Evolutionary conservation across 2,113 vertebrate species (phyloP), one percentile per base, ranked within the genome.

Genomic region (Bettongia penicillata): DNA sequence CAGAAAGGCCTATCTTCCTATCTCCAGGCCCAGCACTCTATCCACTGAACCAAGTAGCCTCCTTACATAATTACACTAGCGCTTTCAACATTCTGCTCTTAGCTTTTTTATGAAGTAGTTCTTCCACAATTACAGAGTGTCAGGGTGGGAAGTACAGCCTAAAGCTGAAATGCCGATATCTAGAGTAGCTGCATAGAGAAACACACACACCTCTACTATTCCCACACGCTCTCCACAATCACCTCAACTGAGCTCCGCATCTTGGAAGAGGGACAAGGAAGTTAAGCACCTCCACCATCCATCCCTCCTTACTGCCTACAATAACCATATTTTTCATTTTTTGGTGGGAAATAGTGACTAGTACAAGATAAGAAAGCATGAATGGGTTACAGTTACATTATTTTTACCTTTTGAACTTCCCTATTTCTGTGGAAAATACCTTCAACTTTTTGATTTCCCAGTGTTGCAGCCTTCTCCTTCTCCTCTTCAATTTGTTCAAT

Each of bases 391-490:
- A 43, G 68, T 43, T 84, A 8, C 6, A 7, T 22, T 84, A n/a
- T 43, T 84, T 84, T 84, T 84, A 84, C 37, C 68, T 84, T 84
- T 84, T 84, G n/a, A 43, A 84, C 68, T 84, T 84, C 68, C 16
- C 68, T 84, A 23, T 84, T 84, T 43, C 68, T 43, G 7, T 43
- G n/a, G 37, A 43, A 84, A 84, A 84, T 84, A 77, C 16, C 37
- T 7, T n/a, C 16, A n/a, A 7, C 16, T n/a, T 43, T 84, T 84
- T 43, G 37, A 16, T 43, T 43, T 84, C 68, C 68, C 68, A 43
- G 16, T 1, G n/a, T 84, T 43, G 16, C 68, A 25, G 47, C 1
- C 3, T 11, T 7, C 0, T 0, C 1, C 28, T n/a, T 43, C 31
- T 49, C 89, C 23, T 31, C 6, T 43, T 22, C 37, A 23, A 37